Base-by-base conservation (phyloP, 2,888 invertebrate species). In the Unio pictorum region DNA sequence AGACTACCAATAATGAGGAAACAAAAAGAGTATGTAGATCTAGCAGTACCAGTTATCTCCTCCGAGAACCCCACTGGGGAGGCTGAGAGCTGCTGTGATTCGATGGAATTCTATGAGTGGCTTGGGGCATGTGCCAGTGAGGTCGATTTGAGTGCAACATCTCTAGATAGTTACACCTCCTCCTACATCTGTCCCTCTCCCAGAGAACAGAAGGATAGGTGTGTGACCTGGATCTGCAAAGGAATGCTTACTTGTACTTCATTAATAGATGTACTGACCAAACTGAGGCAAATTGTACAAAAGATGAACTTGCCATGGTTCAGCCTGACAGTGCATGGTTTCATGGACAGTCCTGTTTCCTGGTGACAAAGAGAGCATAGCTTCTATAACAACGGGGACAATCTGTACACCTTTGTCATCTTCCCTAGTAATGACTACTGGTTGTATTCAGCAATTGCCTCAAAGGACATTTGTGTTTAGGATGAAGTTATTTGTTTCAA, bases 271-370 rank as follows among this genome's bases (percentile, higher is more conserved):
- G 61, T 80, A 8, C 67, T 85, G 45, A 61, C 76, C 18, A 58
- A 64, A 26, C 67, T 86, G 30, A 45, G 45, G 45, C 45, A 15
- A 45, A 45, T 45, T 30, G 58, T 69, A 34, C 54, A 67, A 17
- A 64, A 64, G 28, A 23, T 26, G 56, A 67, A 69, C 3, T 30
- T 70, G 18, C 79, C 81, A 1, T 87, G 86, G 84, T 81, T 75
- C 34, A 73, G 80, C 65, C 28, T 89, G 45, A 87, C 85, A 8
- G 84, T 87, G 1, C 84, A 87, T 78, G 88, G 88, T 18, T 87
- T 86, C 70, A 61, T 69, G 20, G 88, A 89, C 75, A 73, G 82
- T 8, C 86, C 86, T 1, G 80, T 86, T 23, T 80, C 84, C 17
- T 81, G 84, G 81, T 67, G 67, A 61, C 68, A 68, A 15, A 66